phyloP scores from a whole-genome alignment of 2,888 invertebrate genomes.

The Nyleta sp. region DNA sequence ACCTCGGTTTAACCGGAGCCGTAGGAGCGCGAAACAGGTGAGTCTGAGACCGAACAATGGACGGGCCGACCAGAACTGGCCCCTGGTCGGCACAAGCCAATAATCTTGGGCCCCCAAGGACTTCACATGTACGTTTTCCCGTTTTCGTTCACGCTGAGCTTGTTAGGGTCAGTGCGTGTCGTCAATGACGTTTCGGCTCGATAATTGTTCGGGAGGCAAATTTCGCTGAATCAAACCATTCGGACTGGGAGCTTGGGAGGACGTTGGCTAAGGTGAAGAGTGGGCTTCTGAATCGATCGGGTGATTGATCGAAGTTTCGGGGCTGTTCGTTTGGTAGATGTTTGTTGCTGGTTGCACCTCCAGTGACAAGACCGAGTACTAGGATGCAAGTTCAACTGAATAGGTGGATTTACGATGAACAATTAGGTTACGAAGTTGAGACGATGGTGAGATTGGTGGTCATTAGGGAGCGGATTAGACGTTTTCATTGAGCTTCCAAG shows the following conservation, averaged over 20 bases:
- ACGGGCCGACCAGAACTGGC: neutral
- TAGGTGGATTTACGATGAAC: no score
- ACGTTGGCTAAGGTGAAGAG: no score
- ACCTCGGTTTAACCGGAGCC: conserved; percentile 23
- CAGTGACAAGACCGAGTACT: no score
- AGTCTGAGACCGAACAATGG: conserved; percentile 12
- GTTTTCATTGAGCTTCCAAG: no score
- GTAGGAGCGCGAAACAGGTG: conserved; percentile 37
- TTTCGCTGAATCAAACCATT: no score
- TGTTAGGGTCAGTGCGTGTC: conserved; percentile 48
- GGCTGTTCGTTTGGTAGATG: neutral
- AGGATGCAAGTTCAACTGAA: no score
- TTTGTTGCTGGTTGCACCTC: no score
- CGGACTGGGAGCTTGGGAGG: no score
- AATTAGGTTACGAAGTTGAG: no score
- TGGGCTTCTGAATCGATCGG: conserved; percentile 12
- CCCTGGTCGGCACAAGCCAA: conserved; percentile 9
- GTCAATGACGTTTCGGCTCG: conserved; percentile 38
- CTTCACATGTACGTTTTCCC: conserved; percentile 20
- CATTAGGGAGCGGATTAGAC: no score
- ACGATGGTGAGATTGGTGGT: no score
- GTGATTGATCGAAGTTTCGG: conserved; percentile 9
- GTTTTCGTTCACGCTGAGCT: conserved; percentile 33
- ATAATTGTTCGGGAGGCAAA: neutral
- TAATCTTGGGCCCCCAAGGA: conserved; percentile 43